Evolutionary conservation across 2,888 invertebrate species (phyloP).

Genomic region (Aphelenchoides bicaudatus): DNA sequence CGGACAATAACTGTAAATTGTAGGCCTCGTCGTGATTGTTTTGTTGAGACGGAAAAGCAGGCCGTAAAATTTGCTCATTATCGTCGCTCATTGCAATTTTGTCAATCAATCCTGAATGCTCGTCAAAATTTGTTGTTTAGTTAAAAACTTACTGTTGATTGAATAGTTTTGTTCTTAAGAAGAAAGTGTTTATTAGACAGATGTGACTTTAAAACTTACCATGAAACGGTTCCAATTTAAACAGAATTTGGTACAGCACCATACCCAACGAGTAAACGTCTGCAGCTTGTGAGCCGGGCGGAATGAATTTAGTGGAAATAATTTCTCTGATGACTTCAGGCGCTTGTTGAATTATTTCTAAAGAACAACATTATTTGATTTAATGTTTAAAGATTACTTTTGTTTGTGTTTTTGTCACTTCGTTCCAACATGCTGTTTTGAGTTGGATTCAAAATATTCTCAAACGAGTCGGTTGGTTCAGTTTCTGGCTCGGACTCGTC

Average conservation of each 20-base stretch:
- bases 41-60: slow-evolving; percentile 43
- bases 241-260: slow-evolving; percentile 53
- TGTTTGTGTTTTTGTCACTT: slow-evolving; percentile 6
- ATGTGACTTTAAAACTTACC: too few species aligned
- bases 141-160: slow-evolving; percentile 36
- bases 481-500: slow-evolving; percentile 19
- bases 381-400: background rate
- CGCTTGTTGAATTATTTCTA: slow-evolving; percentile 54
- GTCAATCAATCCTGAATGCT: slow-evolving; percentile 47
- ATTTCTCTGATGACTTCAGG: slow-evolving; percentile 54
- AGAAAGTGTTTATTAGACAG: too few species aligned
- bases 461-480: background rate
- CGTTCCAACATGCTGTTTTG: slow-evolving; percentile 7
- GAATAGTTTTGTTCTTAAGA: slow-evolving; percentile 46
- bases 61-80: slow-evolving; percentile 49
- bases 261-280: slow-evolving; percentile 54
- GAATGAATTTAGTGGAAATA: slow-evolving; percentile 41
- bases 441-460: background rate
- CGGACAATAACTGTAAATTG: slow-evolving; percentile 50
- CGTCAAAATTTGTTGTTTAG: background rate
- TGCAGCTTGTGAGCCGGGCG: slow-evolving; percentile 45
- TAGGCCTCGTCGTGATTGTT: slow-evolving; percentile 39
- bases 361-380: slow-evolving; percentile 11
- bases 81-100: slow-evolving; percentile 53
- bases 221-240: slow-evolving; percentile 51